phyloP scores from a whole-genome alignment of 2,888 invertebrate genomes.

The Meiosimyza platycephala region DNA sequence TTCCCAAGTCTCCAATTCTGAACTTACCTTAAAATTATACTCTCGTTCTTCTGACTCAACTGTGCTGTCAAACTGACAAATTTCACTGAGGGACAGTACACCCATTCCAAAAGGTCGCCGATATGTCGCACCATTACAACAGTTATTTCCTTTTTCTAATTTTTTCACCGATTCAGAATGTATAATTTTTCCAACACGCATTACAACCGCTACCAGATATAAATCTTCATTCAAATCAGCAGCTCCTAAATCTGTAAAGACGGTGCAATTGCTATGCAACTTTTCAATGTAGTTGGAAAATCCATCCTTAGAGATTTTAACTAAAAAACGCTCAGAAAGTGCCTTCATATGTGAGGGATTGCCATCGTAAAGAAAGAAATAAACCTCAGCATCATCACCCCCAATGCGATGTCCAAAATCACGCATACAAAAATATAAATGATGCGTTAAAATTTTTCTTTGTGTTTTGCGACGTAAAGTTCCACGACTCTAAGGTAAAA shows the following conservation, averaged over 20 bases:
- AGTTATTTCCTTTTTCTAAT: constrained; percentile 59
- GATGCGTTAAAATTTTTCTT: constrained; percentile 73
- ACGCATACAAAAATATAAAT: constrained; percentile 87
- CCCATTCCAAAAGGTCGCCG: constrained; percentile 89
- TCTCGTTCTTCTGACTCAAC: constrained; percentile 76
- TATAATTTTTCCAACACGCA: constrained; percentile 88
- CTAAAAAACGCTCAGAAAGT: constrained; percentile 89
- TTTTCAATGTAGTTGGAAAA: constrained; percentile 91
- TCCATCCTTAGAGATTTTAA: constrained; percentile 89
- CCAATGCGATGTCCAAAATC: constrained; percentile 90
- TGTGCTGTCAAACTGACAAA: constrained; percentile 70
- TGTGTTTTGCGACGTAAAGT: constrained; percentile 63
- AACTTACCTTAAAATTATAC: constrained; percentile 76
- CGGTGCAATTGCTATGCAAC: constrained; percentile 86
- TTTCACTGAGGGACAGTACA: constrained; percentile 79
- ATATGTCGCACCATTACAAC: constrained; percentile 66
- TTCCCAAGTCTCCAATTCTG: no score
- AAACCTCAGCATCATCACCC: constrained; percentile 89
- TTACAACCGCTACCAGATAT: constrained; percentile 89
- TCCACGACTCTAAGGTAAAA: constrained; percentile 62
- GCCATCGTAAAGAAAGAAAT: constrained; percentile 85
- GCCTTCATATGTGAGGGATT: constrained; percentile 77
- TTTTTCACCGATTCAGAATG: constrained; percentile 66
- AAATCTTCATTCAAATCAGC: constrained; percentile 87
- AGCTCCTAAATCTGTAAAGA: constrained; percentile 85